Base-by-base conservation (phyloP, 1,140 invertebrate species). In the Calliopsis andreniformis region DNA sequence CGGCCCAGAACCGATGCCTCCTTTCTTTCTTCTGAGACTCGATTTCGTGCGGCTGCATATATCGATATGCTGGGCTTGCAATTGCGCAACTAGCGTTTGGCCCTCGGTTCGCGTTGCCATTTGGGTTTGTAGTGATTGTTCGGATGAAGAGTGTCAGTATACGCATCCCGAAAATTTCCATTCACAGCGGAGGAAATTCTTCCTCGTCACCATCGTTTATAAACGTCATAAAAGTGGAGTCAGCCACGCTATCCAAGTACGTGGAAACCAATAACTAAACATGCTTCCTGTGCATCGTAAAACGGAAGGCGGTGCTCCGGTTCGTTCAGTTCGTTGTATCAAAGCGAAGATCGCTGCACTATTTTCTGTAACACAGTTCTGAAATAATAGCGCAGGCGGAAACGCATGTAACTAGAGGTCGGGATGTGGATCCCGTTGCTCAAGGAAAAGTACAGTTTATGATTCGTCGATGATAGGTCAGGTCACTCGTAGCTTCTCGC, bases 1-100 rank as follows among this genome's bases (percentile, higher is more conserved):
- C 59, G 30, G 10, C 5, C 53, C 39, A 25, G 12, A 8, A 16
- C 43, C 58, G 18, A 30, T 47, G 56, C 32, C 53, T 18, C 39
- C 51, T 69, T 68, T 56, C 6, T 63, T 61, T 61, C 49, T 49
- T 47, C 47, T 3, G 18, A 10, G 14, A 3, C 10, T 1, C 28
- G 16, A 47, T 45, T 75, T 35, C 71, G 62, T 67, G 71, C 42
- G n/a, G 39, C 2, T 12, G 62, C 62, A 56, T 67, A 56, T 67
- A 47, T 32, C 62, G 39, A 58, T 66, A 35, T 18, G 16, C 5
- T 3, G 35, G n/a, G 3, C 20, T 2, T 16, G 20, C 55, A 16
- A 58, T 35, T 58, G 55, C 30, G 30, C 28, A n/a, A n/a, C 28
- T 16, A 32, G 53, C 51, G 16, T 55, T 55, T 16, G 23, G 23